Evolutionary conservation across 2,113 vertebrate species (phyloP), one percentile per base, ranked within the genome.

Genomic region (Ranitomeya imitator): DNA sequence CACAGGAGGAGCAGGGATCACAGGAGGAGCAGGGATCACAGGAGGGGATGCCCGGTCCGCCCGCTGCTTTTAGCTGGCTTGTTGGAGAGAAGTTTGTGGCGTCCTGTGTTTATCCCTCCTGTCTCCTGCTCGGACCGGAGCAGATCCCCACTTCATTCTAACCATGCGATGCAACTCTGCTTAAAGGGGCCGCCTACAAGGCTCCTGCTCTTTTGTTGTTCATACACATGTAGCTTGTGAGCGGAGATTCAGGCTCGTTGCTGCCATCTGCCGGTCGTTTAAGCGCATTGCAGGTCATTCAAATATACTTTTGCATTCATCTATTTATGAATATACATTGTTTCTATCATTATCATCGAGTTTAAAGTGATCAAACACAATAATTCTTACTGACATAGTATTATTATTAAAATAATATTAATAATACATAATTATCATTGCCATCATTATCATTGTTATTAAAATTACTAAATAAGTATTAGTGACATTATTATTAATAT

Each of bases 171-270:
- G 52, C 87, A 88, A 84, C 87, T 88, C 87, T 63, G 59, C 80
- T 89, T 89, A 89, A 89, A 89, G 87, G 87, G 71, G 87, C 87
- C 87, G 87, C 87, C 87, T 89, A 57, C 86, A 57, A 63, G 57
- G 31, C 61, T 31, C 74, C 78, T 69, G 60, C 57, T 65, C 87
- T 85, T 85, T 89, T 89, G 87, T 89, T 89, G 82, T 74, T 87
- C 52, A 57, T 61, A 69, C 81, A 85, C 45, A 83, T 84, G 71
- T 9, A 83, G 74, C 69, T 51, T 31, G 57, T 11, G 13, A 21
- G 7, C 19, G 7, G 67, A 54, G n/a, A 74, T 16, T n/a, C 69
- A 89, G 87, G 87, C 73, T 89, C 60, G 21, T 19, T 89, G 87
- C 87, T 89, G 87, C 87, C 87, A 89, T 84, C 87, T 89, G 23